These are phyloP conservation scores for Fregetta grallaria DNA, from an alignment of 2,113 vertebrate species.

Conservation along the genomic window DNA sequence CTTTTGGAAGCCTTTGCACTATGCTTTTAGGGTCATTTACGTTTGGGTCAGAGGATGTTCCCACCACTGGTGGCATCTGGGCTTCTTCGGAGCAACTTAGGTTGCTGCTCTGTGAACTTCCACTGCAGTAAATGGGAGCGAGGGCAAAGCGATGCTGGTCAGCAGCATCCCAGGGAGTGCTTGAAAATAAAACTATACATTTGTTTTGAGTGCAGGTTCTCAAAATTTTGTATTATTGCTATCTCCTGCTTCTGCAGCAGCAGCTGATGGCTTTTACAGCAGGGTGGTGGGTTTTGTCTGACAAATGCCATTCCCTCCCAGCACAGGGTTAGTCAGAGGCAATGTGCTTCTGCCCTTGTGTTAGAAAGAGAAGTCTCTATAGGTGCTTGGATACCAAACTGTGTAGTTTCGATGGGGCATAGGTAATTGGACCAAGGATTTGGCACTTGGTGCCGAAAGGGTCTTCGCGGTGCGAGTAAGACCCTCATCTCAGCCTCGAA, in stretches of 20 bases:
- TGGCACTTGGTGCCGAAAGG: background rate
- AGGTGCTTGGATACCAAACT: background rate
- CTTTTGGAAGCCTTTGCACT: background rate
- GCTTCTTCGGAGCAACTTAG: background rate
- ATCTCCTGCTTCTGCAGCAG: background rate
- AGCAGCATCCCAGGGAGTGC: background rate
- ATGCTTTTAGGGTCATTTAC: background rate
- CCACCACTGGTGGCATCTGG: background rate
- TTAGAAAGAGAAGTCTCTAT: background rate
- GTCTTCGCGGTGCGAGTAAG: background rate
- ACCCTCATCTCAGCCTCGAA: background rate
- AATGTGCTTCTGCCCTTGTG: rapidly evolving
- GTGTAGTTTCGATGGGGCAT: rapidly evolving
- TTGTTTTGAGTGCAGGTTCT: background rate
- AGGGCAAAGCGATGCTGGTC: background rate
- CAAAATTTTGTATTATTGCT: background rate
- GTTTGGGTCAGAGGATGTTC: background rate
- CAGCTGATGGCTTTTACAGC: background rate
- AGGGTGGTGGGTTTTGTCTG: background rate
- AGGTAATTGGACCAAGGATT: background rate
- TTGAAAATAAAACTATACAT: rapidly evolving
- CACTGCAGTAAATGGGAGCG: rapidly evolving
- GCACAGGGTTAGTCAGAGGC: background rate
- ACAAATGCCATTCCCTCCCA: background rate
- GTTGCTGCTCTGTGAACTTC: background rate